Evolutionary conservation across 2,113 vertebrate genomes (phyloP).

Genomic region (Zosterops lateralis): DNA sequence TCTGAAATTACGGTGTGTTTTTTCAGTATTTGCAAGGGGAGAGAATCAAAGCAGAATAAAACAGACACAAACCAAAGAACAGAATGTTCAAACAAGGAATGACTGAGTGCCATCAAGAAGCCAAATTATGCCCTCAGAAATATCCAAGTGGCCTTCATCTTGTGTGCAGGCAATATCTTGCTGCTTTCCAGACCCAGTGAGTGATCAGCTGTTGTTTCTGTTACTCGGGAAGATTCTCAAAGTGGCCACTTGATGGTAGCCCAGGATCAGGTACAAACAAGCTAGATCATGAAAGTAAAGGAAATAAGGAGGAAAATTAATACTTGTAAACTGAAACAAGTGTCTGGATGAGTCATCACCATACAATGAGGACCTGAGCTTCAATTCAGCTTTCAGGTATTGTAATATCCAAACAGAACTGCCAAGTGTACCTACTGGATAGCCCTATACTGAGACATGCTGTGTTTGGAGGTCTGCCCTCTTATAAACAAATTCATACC

Average conservation of each 20-base stretch:
- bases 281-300: neutral
- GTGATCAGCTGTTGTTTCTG: neutral
- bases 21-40: neutral
- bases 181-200: neutral
- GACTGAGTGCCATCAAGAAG: neutral
- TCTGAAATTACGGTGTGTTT: neutral
- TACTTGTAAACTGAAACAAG: neutral
- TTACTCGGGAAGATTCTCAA: neutral
- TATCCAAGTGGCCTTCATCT: neutral
- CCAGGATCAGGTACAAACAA: neutral
- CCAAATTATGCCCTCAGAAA: neutral
- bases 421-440: neutral
- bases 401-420: neutral
- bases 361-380: neutral
- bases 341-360: fast-evolving
- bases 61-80: neutral
- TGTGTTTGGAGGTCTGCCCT: neutral
- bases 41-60: neutral
- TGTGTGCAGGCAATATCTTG: neutral
- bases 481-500: neutral
- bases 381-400: neutral
- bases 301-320: neutral
- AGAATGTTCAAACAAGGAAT: neutral
- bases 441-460: neutral
- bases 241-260: constrained; percentile 44